Evolutionary conservation across 92 coral and sea anemone species (phyloP).

Genomic region (Epizoanthus illoricatus): DNA sequence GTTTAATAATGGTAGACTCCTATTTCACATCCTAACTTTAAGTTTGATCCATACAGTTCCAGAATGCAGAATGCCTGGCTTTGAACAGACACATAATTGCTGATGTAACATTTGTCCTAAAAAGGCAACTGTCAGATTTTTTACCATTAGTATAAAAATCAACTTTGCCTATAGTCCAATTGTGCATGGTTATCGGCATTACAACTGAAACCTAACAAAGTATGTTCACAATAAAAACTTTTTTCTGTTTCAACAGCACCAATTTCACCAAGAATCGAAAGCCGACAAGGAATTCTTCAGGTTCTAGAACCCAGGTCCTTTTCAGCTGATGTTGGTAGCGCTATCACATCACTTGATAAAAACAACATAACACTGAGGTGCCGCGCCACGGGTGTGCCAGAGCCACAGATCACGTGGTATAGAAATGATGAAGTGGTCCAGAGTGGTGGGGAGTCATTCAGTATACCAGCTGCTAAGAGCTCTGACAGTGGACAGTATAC

Average conservation of each 20-base stretch:
- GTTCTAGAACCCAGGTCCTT: slow-evolving; percentile 16
- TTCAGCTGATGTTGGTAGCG: slow-evolving; percentile 14
- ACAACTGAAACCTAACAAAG: too few relatives aligned
- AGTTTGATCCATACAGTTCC: too few relatives aligned
- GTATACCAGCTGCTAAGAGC: background rate
- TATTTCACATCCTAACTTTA: too few relatives aligned
- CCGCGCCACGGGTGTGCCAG: slow-evolving; percentile 10
- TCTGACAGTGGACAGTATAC: slow-evolving; percentile 14
- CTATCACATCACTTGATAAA: slow-evolving; percentile 29
- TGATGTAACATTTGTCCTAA: too few relatives aligned
- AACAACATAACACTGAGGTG: slow-evolving; percentile 25
- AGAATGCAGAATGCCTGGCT: too few relatives aligned
- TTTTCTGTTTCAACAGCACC: slow-evolving; percentile 5
- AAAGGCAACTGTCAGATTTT: too few relatives aligned
- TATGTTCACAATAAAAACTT: too few relatives aligned
- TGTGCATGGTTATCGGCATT: too few relatives aligned
- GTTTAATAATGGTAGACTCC: too few relatives aligned
- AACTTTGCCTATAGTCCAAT: too few relatives aligned
- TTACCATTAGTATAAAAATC: too few relatives aligned
- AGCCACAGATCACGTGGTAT: slow-evolving; percentile 26
- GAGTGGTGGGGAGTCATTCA: background rate
- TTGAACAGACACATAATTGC: too few relatives aligned
- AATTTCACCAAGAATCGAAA: slow-evolving; percentile 11
- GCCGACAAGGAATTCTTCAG: slow-evolving; percentile 1
- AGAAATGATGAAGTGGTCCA: background rate